Conservation (phyloP, 2,888 invertebrate species). For the Germaria angustata region DNA sequence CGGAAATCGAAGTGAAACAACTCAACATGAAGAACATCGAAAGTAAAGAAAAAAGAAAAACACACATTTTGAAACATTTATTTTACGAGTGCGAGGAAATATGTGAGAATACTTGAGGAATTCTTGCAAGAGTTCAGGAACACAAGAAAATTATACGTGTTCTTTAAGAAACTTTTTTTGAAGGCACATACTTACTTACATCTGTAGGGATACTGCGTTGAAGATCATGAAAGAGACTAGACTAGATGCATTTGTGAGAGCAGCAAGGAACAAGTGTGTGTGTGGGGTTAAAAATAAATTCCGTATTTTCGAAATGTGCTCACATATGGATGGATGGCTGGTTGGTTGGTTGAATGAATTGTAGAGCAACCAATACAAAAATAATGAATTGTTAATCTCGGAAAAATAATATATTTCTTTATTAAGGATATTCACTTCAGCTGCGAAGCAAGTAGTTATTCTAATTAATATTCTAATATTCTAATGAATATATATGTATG, state of each 20-base stretch:
- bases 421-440: conserved; percentile 36
- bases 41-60: conserved; percentile 31
- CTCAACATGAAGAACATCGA: conserved; percentile 12
- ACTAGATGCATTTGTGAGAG: conserved; percentile 41
- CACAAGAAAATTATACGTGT: conserved; percentile 32
- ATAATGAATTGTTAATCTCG: conserved; percentile 12
- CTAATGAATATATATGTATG: too few species aligned
- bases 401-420: conserved; percentile 32
- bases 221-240: conserved; percentile 43
- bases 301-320: conserved; percentile 62
- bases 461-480: too few species aligned
- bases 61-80: conserved; percentile 51
- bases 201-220: conserved; percentile 48
- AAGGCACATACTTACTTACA: conserved; percentile 22
- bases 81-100: conserved; percentile 43
- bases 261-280: conserved; percentile 75
- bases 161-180: conserved; percentile 3
- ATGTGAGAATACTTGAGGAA: conserved; percentile 47
- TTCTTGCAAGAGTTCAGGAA: conserved; percentile 49
- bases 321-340: conserved; percentile 46
- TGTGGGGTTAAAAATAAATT: conserved; percentile 77
- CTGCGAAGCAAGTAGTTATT: neutral
- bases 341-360: conserved; percentile 44
- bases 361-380: conserved; percentile 42
- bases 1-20: conserved; percentile 58